Evolutionary conservation across 1,140 invertebrate genomes (phyloP).

Genomic region (Scylla paramamosain): DNA sequence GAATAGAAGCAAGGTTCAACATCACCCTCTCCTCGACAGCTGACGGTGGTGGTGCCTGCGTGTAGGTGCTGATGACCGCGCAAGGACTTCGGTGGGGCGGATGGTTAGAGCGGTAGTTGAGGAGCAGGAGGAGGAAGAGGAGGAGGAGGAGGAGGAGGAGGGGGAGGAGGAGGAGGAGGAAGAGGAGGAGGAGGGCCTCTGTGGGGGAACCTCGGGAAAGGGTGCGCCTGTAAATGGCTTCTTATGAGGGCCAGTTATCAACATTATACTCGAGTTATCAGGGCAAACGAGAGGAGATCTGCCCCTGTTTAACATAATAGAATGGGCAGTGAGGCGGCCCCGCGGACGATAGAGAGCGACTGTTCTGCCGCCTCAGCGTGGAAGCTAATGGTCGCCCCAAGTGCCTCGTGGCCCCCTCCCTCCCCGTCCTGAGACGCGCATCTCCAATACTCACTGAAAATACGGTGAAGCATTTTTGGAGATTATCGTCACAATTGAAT

Average conservation of each 20-base stretch:
- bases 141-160: not conserved
- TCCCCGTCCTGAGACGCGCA: not conserved
- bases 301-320: conserved; percentile 60
- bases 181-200: not conserved
- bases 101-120: conserved; percentile 19
- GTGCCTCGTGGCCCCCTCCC: not conserved
- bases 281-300: conserved; percentile 48
- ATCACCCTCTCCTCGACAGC: not conserved
- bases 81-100: not conserved
- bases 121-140: not conserved
- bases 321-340: conserved; percentile 25
- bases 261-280: conserved; percentile 51
- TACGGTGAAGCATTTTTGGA: conserved; percentile 22
- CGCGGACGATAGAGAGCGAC: conserved; percentile 21
- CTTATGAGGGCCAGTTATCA: conserved; percentile 60
- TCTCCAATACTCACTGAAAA: conserved; percentile 22
- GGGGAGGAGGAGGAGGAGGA: not conserved
- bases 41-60: not conserved
- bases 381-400: not conserved
- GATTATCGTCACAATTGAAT: conserved; percentile 22
- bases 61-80: not conserved
- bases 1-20: not conserved
- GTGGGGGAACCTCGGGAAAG: conserved; percentile 3
- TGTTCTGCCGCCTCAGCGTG: conserved; percentile 39
- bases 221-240: conserved; percentile 45